These are phyloP conservation scores for Solenodon paradoxus DNA, from an alignment of 2,113 vertebrate genomes.

Conservation along the genomic window DNA sequence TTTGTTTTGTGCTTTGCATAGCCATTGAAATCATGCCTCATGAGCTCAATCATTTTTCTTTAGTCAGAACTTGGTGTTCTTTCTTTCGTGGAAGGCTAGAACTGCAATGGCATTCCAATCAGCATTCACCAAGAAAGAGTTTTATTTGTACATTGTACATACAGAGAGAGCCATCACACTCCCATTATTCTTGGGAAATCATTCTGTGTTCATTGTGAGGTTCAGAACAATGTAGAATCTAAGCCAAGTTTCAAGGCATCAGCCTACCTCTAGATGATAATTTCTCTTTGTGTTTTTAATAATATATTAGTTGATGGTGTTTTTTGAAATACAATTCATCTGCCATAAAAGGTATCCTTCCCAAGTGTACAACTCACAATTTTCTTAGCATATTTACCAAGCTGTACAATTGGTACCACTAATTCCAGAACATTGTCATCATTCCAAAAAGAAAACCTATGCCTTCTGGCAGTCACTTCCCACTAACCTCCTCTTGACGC, in stretches of 20 bases:
- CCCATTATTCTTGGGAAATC: neutral
- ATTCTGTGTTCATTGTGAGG: neutral
- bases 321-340: neutral
- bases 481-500: neutral
- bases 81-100: neutral
- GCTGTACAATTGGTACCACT: neutral
- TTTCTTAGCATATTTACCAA: neutral
- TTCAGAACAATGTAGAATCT: neutral
- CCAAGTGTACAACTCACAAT: neutral
- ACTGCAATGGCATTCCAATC: neutral
- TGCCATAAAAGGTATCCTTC: neutral
- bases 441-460: neutral
- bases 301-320: neutral
- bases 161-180: neutral
- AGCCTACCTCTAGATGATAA: neutral
- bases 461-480: neutral
- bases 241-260: neutral
- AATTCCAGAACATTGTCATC: neutral
- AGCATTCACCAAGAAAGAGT: neutral
- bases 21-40: neutral
- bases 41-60: neutral
- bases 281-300: neutral
- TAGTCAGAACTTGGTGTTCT: neutral
- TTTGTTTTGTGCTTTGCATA: slow-evolving; percentile 56
- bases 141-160: neutral